Percentiles rank a stretch among this genome's conserved stretches.
These are phyloP conservation scores for Vesta saturnalis DNA, from an alignment of 2,888 invertebrate species.

Conservation along the genomic window DNA sequence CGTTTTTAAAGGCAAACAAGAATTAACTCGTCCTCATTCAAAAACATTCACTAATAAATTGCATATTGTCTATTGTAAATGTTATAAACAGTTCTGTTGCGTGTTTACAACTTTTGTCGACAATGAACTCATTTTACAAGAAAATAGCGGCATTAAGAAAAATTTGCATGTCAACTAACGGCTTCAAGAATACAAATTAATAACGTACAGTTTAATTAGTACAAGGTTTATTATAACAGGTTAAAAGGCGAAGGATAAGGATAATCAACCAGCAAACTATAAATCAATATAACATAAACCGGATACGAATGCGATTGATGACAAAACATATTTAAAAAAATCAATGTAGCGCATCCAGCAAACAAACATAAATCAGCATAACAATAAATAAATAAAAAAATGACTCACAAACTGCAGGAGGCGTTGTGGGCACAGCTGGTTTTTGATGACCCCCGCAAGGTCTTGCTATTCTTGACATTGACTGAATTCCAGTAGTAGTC, in stretches of 20 bases:
- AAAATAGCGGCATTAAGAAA: not conserved
- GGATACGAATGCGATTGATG: too few species aligned
- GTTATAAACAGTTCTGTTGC: too few species aligned
- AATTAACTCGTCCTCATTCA: too few species aligned
- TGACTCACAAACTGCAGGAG: constrained; percentile 59
- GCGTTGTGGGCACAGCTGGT: constrained; percentile 71
- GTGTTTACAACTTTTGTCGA: too few species aligned
- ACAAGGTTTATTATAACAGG: constrained; percentile 8
- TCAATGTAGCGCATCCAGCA: constrained; percentile 6
- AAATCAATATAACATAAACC: too few species aligned
- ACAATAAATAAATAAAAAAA: constrained; percentile 36
- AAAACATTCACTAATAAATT: too few species aligned
- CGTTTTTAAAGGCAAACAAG: too few species aligned
- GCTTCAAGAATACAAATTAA: not conserved
- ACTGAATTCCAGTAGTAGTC: constrained; percentile 69
- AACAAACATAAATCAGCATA: constrained; percentile 24
- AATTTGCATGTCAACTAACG: not conserved
- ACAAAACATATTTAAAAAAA: not conserved
- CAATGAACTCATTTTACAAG: not conserved
- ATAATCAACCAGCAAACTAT: too few species aligned
- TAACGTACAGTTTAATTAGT: not conserved
- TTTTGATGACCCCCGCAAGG: constrained; percentile 72
- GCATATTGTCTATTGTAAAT: too few species aligned
- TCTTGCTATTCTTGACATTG: constrained; percentile 74
- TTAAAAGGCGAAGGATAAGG: constrained; percentile 12